Conservation (phyloP, 2,797 vertebrate genomes). For the Sebastes iracundus region DNA sequence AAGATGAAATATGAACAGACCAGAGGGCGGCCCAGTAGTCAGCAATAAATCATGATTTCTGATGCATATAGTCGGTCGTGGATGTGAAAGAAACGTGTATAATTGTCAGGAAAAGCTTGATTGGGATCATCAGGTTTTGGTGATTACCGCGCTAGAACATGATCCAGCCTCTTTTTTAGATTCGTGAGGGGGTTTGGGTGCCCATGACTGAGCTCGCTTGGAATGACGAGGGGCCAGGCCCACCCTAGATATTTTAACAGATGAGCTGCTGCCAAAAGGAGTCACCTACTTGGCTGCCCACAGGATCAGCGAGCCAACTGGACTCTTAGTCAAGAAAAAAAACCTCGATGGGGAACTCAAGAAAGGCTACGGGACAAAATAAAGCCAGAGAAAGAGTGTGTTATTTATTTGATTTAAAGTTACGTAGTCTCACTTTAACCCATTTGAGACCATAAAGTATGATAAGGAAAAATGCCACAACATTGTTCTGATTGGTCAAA, state of each 20-base stretch:
- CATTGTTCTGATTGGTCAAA: too few species aligned
- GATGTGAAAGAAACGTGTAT: conserved; percentile 44
- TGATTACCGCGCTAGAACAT: conserved; percentile 8
- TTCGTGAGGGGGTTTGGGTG: conserved; percentile 48
- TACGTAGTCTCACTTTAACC: not conserved
- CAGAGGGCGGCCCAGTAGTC: conserved; percentile 43
- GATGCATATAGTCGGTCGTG: conserved; percentile 52
- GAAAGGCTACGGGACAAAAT: not conserved
- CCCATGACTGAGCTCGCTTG: conserved; percentile 66
- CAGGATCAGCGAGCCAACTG: conserved; percentile 26
- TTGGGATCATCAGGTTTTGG: conserved; percentile 32
- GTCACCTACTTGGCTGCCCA: conserved; percentile 52
- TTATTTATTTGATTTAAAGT: not conserved
- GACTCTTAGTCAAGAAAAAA: conserved; percentile 29
- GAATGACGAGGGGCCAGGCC: conserved; percentile 56
- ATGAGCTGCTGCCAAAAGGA: conserved; percentile 76
- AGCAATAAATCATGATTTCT: conserved; percentile 64
- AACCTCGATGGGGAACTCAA: conserved; percentile 13
- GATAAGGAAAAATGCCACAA: too few species aligned
- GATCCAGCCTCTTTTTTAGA: conserved; percentile 20
- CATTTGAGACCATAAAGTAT: too few species aligned
- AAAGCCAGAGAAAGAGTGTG: not conserved
- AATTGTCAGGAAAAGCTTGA: conserved; percentile 26
- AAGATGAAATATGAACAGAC: conserved; percentile 69
- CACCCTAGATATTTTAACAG: conserved; percentile 72